These are phyloP conservation scores for Schizothorax lantsangensis DNA, from an alignment of 2,797 vertebrate species.

Conservation along the genomic window DNA sequence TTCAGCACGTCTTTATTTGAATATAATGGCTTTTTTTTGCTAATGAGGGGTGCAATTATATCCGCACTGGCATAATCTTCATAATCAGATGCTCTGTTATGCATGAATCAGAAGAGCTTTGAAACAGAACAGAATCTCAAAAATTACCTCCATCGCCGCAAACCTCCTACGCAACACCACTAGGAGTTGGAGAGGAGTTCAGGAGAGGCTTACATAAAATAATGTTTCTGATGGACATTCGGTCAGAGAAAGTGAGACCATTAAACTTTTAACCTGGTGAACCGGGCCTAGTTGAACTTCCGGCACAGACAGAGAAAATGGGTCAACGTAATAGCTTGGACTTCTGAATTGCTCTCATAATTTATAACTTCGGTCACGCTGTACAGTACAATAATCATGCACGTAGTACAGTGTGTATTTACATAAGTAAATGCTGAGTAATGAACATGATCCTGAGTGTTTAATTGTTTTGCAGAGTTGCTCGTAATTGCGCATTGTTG, in stretches of 20 bases:
- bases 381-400: not conserved
- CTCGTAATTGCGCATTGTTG: not conserved
- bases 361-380: slow-evolving; percentile 1
- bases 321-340: not conserved
- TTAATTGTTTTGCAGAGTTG: not conserved
- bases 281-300: not conserved
- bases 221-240: not conserved
- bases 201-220: slow-evolving; percentile 15
- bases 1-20: slow-evolving; percentile 48
- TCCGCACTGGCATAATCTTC: slow-evolving; percentile 31
- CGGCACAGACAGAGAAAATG: not conserved
- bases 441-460: slow-evolving; percentile 21
- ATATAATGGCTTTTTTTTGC: slow-evolving; percentile 51
- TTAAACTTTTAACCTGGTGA: not conserved
- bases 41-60: slow-evolving; percentile 54
- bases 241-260: slow-evolving; percentile 3
- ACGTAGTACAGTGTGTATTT: not conserved
- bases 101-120: slow-evolving; percentile 42
- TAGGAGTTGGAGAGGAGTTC: slow-evolving; percentile 22
- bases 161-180: slow-evolving; percentile 25
- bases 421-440: slow-evolving; percentile 31
- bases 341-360: not conserved
- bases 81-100: slow-evolving; percentile 48
- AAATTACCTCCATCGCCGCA: slow-evolving; percentile 15
- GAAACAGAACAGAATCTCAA: slow-evolving; percentile 25